Evolutionary conservation across 2,888 invertebrate species (phyloP).

Genomic region (Parthenolecanium corni): DNA sequence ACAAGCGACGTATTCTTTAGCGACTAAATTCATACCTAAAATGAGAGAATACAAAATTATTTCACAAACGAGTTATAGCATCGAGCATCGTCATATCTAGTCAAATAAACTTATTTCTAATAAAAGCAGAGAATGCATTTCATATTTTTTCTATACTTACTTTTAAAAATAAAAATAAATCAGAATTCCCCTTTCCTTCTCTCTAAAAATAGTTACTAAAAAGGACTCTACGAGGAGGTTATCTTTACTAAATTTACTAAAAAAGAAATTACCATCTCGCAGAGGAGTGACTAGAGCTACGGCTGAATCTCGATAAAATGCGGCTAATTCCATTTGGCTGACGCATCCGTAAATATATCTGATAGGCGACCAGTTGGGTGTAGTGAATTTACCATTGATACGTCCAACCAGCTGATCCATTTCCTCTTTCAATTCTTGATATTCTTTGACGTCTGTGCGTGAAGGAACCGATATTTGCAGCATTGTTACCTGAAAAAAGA

Average conservation of each 20-base stretch:
- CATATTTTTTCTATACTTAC: too few species aligned
- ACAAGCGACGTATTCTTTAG: constrained; percentile 42
- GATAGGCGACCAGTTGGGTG: constrained; percentile 41
- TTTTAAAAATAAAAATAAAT: too few species aligned
- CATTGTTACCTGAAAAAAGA: constrained; percentile 36
- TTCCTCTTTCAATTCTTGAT: constrained; percentile 40
- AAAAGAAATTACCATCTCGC: constrained; percentile 38
- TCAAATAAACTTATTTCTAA: too few species aligned
- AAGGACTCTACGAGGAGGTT: too few species aligned
- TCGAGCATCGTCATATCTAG: too few species aligned
- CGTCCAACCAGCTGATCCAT: constrained; percentile 40
- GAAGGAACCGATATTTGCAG: constrained; percentile 40
- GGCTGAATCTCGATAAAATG: constrained; percentile 40
- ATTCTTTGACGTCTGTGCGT: constrained; percentile 40
- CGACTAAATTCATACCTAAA: constrained; percentile 38
- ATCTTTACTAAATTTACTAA: not conserved
- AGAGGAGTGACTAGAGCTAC: constrained; percentile 41
- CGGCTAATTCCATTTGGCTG: constrained; percentile 39
- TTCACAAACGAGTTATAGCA: not conserved
- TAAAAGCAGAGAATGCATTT: too few species aligned
- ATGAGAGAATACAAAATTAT: not conserved
- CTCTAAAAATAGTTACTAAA: too few species aligned
- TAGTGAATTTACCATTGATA: constrained; percentile 40
- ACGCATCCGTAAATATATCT: constrained; percentile 41
- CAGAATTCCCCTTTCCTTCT: too few species aligned